Percentiles rank a stretch among this genome's conserved stretches.
Conservation (phyloP, 2,888 invertebrate genomes). For the Bellardia bayeri region DNA sequence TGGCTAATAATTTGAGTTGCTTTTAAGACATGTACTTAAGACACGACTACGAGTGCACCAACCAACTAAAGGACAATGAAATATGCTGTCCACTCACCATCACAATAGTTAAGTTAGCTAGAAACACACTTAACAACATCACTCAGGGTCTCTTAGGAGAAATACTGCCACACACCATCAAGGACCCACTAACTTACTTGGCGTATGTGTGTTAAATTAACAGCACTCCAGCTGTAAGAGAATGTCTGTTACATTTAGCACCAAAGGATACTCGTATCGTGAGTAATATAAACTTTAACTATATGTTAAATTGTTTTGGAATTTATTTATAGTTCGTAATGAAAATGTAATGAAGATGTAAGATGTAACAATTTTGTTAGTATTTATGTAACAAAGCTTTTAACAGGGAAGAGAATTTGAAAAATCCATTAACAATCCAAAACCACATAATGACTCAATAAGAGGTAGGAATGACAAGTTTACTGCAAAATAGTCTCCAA, state of each 20-base stretch:
- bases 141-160: slow-evolving; percentile 16
- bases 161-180: neutral
- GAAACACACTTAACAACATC: neutral
- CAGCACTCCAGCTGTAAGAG: neutral
- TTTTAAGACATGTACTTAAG: slow-evolving; percentile 11
- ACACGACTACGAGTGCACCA: neutral
- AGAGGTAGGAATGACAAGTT: no score
- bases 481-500: no score
- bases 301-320: no score
- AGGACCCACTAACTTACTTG: neutral
- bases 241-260: neutral
- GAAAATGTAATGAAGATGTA: no score
- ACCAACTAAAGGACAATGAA: slow-evolving; percentile 9
- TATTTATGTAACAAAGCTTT: no score
- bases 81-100: neutral
- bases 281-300: no score
- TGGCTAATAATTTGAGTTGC: neutral
- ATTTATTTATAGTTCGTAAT: no score
- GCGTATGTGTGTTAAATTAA: neutral
- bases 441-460: no score
- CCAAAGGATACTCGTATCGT: neutral
- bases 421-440: no score
- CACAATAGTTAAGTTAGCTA: neutral
- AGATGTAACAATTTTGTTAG: no score
- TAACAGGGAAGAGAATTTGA: no score